Evolutionary conservation across 2,113 vertebrate species (phyloP).

Genomic region (Todiramphus saurophagus): DNA sequence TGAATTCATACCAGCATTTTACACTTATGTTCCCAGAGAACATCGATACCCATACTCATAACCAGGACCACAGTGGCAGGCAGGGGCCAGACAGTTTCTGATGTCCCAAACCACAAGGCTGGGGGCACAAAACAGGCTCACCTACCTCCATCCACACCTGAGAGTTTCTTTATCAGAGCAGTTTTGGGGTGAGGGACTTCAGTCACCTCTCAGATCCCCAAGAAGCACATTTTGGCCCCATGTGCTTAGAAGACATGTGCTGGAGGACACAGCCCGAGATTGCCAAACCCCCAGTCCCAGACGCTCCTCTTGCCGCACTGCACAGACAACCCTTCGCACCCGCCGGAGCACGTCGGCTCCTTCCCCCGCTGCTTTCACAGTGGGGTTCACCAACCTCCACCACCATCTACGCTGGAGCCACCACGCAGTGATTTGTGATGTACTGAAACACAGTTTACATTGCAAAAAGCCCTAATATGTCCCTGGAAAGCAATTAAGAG

Average conservation of each 20-base stretch:
- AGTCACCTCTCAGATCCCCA: neutral
- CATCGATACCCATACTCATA: accelerated
- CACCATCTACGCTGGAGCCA: neutral
- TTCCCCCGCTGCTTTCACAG: neutral
- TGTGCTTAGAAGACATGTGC: accelerated
- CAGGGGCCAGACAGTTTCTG: neutral
- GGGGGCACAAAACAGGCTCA: accelerated
- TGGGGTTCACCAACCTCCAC: neutral
- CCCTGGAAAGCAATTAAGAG: slow-evolving; percentile 44
- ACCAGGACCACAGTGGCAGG: accelerated
- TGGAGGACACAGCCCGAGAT: neutral
- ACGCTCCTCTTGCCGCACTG: accelerated
- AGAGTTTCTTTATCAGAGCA: neutral
- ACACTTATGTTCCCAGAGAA: accelerated
- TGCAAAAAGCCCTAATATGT: slow-evolving; percentile 28
- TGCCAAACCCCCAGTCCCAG: neutral
- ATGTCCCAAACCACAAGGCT: too few relatives aligned
- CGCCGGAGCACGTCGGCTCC: accelerated
- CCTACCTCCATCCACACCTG: neutral
- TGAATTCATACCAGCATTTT: neutral
- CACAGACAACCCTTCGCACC: neutral
- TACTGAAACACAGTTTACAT: slow-evolving; percentile 45
- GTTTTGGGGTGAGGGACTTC: neutral
- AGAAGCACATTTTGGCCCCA: neutral
- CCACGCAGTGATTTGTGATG: slow-evolving; percentile 41